Base-by-base conservation (phyloP, 1,140 invertebrate species). In the Drosophila murphyi region DNA sequence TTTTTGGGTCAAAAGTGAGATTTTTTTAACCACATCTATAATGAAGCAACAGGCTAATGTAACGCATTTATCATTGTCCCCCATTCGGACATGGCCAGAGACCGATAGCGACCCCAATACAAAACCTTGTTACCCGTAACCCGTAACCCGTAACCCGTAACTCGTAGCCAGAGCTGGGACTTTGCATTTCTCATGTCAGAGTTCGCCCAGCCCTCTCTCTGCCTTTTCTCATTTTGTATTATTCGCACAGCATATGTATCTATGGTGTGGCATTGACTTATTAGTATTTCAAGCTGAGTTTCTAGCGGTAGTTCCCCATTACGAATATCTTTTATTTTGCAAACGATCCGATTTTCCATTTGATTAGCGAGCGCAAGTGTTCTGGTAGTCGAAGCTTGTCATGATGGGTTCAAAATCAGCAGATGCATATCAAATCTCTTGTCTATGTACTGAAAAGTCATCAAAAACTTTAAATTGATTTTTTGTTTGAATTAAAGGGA, bases 1-100 rank as follows among this genome's bases (percentile, higher is more conserved):
- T 65, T 86, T 87, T 86, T 78, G 51, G 82, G 83, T 87, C 82
- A 87, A 69, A 87, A 87, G 85, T 89, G 80, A 89, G 80, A 87
- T 83, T 89, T 67, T 54, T 47, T 57, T 31, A 39, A 31, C 12
- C 35, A 48, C 37, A 47, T 59, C 57, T 63, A 62, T n/a, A 70
- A 56, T 41, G 20, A 41, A 50, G 50, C 52, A 57, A 34, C 37
- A 43, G 28, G 6, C 67, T 32, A 50, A 35, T n/a, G 41, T 29
- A 32, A 37, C 10, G 12, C 71, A 87, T 85, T 85, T 82, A 72
- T 85, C 82, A 85, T 50, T 82, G 79, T 78, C 70, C 12, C 29
- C 3, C 4, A 51, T 35, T n/a, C 43, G 31, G 41, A 39, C 51
- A 10, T n/a, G 48, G 45, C 43, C n/a, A 34, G 20, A n/a, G 31